These are phyloP conservation scores for Doryteuthis pealeii DNA, from an alignment of 1,140 invertebrate genomes.

Conservation along the genomic window DNA sequence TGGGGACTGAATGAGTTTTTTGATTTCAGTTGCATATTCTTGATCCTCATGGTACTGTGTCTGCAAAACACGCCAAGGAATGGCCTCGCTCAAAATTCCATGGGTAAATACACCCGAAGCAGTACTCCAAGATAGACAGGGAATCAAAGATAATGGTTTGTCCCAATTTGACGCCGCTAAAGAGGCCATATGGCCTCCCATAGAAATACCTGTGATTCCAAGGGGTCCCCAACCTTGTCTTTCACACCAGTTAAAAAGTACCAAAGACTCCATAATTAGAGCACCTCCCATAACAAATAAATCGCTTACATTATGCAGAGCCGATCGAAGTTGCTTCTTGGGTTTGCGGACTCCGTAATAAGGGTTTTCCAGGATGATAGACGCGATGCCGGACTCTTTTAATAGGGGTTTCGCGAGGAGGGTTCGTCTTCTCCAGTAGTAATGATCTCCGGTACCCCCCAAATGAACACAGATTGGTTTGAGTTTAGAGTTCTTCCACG, in stretches of 20 bases:
- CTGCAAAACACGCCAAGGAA: conserved; percentile 90
- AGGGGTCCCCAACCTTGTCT: conserved; percentile 81
- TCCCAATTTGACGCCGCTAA: conserved; percentile 93
- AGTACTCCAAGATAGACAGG: conserved; percentile 96
- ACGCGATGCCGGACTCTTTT: conserved; percentile 86
- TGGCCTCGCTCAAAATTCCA: conserved; percentile 92
- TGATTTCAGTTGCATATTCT: conserved; percentile 76
- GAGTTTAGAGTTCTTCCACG: conserved; percentile 69
- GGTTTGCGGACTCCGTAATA: conserved; percentile 72
- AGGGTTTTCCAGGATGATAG: conserved; percentile 95
- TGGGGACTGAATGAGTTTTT: conserved; percentile 69
- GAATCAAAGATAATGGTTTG: conserved; percentile 87
- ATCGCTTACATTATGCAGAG: conserved; percentile 92
- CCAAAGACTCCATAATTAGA: conserved; percentile 89
- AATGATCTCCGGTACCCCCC: conserved; percentile 97
- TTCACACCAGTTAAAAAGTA: conserved; percentile 92
- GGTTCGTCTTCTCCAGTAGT: conserved; percentile 86
- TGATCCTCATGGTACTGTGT: conserved; percentile 85
- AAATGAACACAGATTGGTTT: conserved; percentile 91
- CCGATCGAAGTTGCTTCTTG: conserved; percentile 64
- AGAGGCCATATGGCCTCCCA: conserved; percentile 99
- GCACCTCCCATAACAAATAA: conserved; percentile 99
- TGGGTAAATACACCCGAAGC: conserved; percentile 94
- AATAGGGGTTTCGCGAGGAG: conserved; percentile 88
- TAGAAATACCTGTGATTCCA: conserved; percentile 95